Base-by-base conservation (phyloP, 1,140 invertebrate species). In the Goniozus legneri region DNA sequence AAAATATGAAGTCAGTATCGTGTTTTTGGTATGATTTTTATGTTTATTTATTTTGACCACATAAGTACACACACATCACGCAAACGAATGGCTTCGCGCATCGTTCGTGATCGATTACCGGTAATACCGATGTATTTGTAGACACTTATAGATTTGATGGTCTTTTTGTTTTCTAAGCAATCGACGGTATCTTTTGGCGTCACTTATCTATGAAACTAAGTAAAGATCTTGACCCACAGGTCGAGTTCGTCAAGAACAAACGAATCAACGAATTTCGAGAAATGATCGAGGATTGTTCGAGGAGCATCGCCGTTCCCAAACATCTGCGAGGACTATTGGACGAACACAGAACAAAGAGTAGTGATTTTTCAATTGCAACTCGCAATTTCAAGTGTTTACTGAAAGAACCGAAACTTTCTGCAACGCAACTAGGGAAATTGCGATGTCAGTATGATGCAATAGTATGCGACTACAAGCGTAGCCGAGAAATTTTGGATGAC, bases 361-460 rank as follows among this genome's bases (percentile, higher is more conserved):
- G 54, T 21, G 56, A 65, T 24, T 56, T 64, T 15, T 34, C 31
- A 2, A 35, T 48, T 4, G 60, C 60, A 7, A 36, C 56, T 2
- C 50, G 40, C 13, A 65, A 65, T 35, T 65, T 62, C 24, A 55
- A 54, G 35, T 48, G 52, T 14, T 50, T 62, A 20, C 47, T 65
- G 4, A 32, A 47, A 14, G 50, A 49, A 16, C 47, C 46, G 1
- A 58, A 35, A 31, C 35, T 62, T 15, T 52, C 52, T 14, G 10
- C 54, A 2, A 43, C 48, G 4, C 58, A 62, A 44, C 46, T 65
- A 30, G 42, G 59, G 8, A 61, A 65, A 27, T 36, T 63, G 8
- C 54, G 56, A 24, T 16, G 47, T 2, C 60, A 64, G 35, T 60
- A 58, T 8, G 48, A 62, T 16, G 19, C n/a, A 3, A 60, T 65